Conservation (phyloP, 92 coral and sea anemone species). For the Metridium senile region DNA sequence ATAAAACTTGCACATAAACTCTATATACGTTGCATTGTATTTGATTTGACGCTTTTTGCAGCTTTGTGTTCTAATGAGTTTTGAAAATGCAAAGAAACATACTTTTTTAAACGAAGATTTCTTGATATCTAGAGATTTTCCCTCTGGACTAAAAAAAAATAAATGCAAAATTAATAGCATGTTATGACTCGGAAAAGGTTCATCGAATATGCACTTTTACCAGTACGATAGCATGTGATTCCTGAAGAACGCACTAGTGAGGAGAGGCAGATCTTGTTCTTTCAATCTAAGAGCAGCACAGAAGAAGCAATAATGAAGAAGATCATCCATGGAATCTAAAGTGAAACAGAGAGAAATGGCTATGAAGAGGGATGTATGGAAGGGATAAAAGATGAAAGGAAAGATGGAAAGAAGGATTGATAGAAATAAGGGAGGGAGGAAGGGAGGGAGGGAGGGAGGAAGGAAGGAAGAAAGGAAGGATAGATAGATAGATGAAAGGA, state of each 20-base stretch:
- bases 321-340: slow-evolving; percentile 84
- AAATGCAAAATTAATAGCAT: too few species aligned
- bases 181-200: too few species aligned
- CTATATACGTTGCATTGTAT: too few species aligned
- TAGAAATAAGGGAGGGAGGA: neutral
- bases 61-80: neutral
- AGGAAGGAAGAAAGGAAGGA: neutral
- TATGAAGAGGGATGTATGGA: too few species aligned
- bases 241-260: slow-evolving; percentile 86
- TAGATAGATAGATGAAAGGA: too few species aligned
- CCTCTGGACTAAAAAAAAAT: slow-evolving; percentile 73
- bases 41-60: too few species aligned
- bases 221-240: slow-evolving; percentile 82
- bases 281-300: slow-evolving; percentile 82
- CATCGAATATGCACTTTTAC: too few species aligned
- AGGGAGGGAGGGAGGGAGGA: neutral
- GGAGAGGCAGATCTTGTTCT: slow-evolving; percentile 70
- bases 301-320: slow-evolving; percentile 81
- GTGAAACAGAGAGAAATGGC: neutral
- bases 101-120: slow-evolving; percentile 95
- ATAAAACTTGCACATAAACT: too few species aligned
- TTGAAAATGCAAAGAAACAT: too few species aligned
- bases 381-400: too few species aligned
- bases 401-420: neutral
- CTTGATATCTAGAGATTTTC: slow-evolving; percentile 77